phyloP scores from a whole-genome alignment of 2,113 vertebrate species.

The Heteronetta atricapilla region DNA sequence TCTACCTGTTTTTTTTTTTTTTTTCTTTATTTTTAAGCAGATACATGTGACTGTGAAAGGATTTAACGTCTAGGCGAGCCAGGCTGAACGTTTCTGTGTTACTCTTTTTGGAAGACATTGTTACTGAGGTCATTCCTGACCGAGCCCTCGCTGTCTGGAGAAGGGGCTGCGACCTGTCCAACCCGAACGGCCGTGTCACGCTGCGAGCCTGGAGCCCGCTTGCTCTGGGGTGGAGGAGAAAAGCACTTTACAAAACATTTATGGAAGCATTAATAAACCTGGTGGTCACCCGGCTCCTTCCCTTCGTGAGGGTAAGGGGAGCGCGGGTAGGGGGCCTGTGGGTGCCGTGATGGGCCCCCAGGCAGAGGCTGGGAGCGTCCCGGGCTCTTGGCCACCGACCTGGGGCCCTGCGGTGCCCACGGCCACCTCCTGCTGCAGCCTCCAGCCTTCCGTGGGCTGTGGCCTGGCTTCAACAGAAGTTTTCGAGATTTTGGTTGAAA shows the following conservation, averaged over 20 bases:
- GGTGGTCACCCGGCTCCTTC: not conserved
- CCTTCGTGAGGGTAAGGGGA: not conserved
- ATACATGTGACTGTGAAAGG: not conserved
- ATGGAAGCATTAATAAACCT: not conserved
- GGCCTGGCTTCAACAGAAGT: not conserved
- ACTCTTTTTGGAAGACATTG: not conserved
- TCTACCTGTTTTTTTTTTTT: not conserved
- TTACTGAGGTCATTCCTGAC: not conserved
- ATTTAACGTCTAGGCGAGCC: not conserved
- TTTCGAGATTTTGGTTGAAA: not conserved
- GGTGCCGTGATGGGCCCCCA: fast-evolving
- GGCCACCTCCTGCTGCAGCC: fast-evolving
- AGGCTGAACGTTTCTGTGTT: not conserved
- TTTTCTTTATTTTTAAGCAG: not conserved
- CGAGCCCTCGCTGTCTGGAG: not conserved
- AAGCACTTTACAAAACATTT: not conserved
- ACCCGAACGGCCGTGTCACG: not conserved
- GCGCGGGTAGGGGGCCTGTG: not conserved
- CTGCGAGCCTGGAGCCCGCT: fast-evolving
- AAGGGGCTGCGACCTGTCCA: not conserved
- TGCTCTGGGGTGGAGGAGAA: not conserved
- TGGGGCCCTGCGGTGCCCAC: fast-evolving
- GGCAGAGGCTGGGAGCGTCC: not conserved
- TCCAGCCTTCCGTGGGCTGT: not conserved
- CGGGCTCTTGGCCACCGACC: not conserved